These are phyloP conservation scores for Sisyra nigra DNA, from an alignment of 2,888 invertebrate species.

Conservation along the genomic window DNA sequence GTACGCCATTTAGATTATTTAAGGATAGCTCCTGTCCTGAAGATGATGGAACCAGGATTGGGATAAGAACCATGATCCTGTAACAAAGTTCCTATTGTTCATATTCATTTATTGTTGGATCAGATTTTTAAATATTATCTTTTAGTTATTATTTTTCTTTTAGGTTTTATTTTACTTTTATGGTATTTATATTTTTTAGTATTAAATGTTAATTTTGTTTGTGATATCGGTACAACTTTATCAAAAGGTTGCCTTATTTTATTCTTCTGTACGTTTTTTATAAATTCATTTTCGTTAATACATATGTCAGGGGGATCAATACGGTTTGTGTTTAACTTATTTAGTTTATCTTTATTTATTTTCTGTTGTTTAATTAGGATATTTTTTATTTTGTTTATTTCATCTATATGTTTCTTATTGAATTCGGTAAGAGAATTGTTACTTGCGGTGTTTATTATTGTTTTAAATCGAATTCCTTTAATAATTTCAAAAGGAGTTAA, in stretches of 20 bases:
- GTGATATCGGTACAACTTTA: background rate
- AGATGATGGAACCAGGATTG: no score
- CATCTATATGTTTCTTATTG: background rate
- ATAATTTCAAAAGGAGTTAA: background rate
- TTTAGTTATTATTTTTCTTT: no score
- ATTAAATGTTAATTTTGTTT: background rate
- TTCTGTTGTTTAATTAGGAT: background rate
- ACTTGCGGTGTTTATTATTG: background rate
- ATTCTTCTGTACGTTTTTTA: background rate
- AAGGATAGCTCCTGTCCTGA: no score
- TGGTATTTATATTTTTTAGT: background rate
- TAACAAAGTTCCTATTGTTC: no score
- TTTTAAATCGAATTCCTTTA: background rate
- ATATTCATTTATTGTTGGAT: no score
- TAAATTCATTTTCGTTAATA: background rate
- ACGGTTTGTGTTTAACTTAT: background rate
- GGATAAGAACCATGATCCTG: no score
- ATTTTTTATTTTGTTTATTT: background rate
- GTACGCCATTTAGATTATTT: no score
- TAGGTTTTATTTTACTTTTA: no score
- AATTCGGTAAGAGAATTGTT: background rate
- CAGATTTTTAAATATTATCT: background rate
- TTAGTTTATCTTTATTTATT: background rate
- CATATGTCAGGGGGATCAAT: background rate
- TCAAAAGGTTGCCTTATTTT: background rate